phyloP scores from a whole-genome alignment of 2,888 invertebrate species.

The Salticus scenicus region DNA sequence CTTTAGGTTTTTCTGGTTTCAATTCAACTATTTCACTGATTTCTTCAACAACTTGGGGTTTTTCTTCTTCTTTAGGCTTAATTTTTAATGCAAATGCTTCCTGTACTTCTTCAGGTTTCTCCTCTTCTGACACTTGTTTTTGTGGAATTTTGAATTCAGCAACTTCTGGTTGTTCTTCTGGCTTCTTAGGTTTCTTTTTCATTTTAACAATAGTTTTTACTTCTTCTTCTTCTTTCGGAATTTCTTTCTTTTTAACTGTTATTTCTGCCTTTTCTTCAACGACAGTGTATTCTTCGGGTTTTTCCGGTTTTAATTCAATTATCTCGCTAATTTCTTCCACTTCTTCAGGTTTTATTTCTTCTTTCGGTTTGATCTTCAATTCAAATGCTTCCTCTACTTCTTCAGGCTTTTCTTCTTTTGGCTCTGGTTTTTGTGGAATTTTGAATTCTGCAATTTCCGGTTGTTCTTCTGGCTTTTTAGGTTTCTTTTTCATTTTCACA shows the following conservation, averaged over 20 bases:
- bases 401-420: slow-evolving; percentile 38
- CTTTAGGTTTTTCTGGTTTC: slow-evolving; percentile 74
- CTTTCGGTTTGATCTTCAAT: slow-evolving; percentile 79
- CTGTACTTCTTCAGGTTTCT: slow-evolving; percentile 38
- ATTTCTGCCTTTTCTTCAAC: slow-evolving; percentile 71
- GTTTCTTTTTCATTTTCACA: slow-evolving; percentile 33
- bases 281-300: slow-evolving; percentile 72
- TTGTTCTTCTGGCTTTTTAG: slow-evolving; percentile 38
- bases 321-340: slow-evolving; percentile 21
- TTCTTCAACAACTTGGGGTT: slow-evolving; percentile 72
- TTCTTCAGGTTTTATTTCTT: slow-evolving; percentile 75
- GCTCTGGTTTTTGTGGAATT: slow-evolving; percentile 30
- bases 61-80: slow-evolving; percentile 77
- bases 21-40: slow-evolving; percentile 13
- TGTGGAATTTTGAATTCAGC: slow-evolving; percentile 31
- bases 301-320: slow-evolving; percentile 73
- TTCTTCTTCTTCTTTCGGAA: slow-evolving; percentile 75
- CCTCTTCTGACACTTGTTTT: slow-evolving; percentile 27
- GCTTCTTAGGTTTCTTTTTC: slow-evolving; percentile 43
- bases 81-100: slow-evolving; percentile 79
- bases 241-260: slow-evolving; percentile 73
- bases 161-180: slow-evolving; percentile 30
- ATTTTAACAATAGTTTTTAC: slow-evolving; percentile 68
- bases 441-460: slow-evolving; percentile 34
- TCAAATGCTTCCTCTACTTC: slow-evolving; percentile 76